Percentiles rank a stretch among this genome's conserved stretches.
These are phyloP conservation scores for Columba guinea DNA, from an alignment of 2,797 vertebrate genomes.

Conservation along the genomic window DNA sequence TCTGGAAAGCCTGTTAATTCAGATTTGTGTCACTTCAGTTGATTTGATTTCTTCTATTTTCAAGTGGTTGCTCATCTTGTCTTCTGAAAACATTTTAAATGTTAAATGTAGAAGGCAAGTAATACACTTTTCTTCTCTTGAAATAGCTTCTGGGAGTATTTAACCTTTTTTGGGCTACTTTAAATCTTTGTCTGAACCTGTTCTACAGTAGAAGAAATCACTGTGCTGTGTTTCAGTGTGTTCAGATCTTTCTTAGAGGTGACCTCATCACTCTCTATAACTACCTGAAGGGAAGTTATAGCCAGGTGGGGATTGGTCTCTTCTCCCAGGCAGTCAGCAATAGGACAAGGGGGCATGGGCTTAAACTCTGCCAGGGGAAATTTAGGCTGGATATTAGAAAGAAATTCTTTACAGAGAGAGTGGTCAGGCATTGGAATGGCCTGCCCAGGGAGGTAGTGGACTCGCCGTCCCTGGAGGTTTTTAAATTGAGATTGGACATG, in stretches of 20 bases:
- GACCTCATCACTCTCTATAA: no score
- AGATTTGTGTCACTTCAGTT: neutral
- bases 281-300: no score
- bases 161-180: constrained; percentile 26
- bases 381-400: no score
- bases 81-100: neutral
- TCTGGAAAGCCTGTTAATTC: neutral
- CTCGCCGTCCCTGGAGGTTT: no score
- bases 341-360: no score
- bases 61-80: neutral
- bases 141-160: constrained; percentile 13
- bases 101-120: neutral
- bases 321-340: no score
- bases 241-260: neutral
- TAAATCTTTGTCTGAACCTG: neutral
- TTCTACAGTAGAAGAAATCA: neutral
- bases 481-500: no score
- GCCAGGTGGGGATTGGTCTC: no score
- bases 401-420: no score
- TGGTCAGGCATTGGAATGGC: no score
- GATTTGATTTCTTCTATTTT: neutral
- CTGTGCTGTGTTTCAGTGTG: neutral
- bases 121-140: neutral
- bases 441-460: no score
- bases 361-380: no score